A percentile compares a stretch with the other conserved stretches of the same genome.
Evolutionary conservation across 2,113 vertebrate species (phyloP).

Genomic region (Halcyon malimbica): DNA sequence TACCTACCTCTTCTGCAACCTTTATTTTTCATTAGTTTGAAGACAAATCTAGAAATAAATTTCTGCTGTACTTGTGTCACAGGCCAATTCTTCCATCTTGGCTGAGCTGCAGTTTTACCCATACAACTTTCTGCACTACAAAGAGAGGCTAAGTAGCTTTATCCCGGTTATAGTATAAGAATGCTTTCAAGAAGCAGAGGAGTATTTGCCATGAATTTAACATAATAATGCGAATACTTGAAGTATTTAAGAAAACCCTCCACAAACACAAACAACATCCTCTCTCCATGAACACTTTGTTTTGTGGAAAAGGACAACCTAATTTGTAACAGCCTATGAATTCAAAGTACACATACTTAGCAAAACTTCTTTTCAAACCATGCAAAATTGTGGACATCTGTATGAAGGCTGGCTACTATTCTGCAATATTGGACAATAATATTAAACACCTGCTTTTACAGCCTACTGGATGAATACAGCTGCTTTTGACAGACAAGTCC

Average conservation of each 20-base stretch:
- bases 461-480: background rate
- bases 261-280: fast-evolving
- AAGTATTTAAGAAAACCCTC: background rate
- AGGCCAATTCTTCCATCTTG: background rate
- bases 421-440: background rate
- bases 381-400: background rate
- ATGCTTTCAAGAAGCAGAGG: background rate
- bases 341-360: background rate
- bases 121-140: background rate
- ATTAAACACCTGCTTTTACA: conserved; percentile 23
- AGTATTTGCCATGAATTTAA: background rate
- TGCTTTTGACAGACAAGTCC: conserved; percentile 16
- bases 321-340: background rate
- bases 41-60: background rate
- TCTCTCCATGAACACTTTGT: background rate
- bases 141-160: background rate
- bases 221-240: background rate
- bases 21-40: background rate
- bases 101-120: background rate
- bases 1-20: background rate
- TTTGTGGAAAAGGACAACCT: background rate
- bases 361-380: background rate
- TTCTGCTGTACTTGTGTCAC: background rate
- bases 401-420: background rate
- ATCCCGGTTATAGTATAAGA: background rate